Conservation (phyloP, 1,140 invertebrate species). For the Cylas formicarius region DNA sequence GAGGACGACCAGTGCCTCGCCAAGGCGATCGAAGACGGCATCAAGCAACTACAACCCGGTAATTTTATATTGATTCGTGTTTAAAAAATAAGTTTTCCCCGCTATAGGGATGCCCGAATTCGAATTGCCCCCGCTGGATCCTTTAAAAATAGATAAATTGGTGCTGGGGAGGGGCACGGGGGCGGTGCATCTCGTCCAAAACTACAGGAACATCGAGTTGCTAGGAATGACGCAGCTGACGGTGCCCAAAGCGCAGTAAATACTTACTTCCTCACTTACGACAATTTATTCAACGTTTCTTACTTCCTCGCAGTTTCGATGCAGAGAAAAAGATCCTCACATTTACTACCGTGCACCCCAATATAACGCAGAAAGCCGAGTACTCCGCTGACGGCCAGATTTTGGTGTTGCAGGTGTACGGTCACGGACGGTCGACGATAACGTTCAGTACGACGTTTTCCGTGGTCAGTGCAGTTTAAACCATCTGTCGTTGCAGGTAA, state of each 20-base stretch:
- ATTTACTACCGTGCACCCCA: conserved; percentile 5
- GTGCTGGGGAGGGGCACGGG: conserved; percentile 9
- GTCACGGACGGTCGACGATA: conserved; percentile 17
- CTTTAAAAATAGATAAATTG: conserved; percentile 7
- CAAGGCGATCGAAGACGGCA: too few species aligned
- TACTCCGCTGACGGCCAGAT: conserved; percentile 22
- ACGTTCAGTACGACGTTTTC: conserved; percentile 9
- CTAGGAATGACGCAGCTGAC: conserved; percentile 7
- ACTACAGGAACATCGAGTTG: conserved; percentile 13
- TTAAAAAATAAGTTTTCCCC: too few species aligned
- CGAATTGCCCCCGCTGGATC: conserved; percentile 10
- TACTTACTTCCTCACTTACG: too few species aligned
- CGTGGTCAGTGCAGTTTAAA: neutral
- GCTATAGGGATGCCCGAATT: conserved; percentile 10
- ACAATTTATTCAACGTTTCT: too few species aligned
- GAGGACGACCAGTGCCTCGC: too few species aligned
- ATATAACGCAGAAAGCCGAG: conserved; percentile 15
- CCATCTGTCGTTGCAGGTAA: conserved; percentile 15
- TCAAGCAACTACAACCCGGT: too few species aligned
- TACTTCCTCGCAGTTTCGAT: conserved; percentile 20
- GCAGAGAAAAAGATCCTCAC: conserved; percentile 12
- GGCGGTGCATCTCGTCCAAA: conserved; percentile 12
- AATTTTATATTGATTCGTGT: too few species aligned
- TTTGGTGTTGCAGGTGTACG: conserved; percentile 21
- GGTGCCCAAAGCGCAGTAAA: conserved; percentile 11